Base-by-base conservation (phyloP, 2,113 vertebrate genomes). In the Bufo bufo region DNA sequence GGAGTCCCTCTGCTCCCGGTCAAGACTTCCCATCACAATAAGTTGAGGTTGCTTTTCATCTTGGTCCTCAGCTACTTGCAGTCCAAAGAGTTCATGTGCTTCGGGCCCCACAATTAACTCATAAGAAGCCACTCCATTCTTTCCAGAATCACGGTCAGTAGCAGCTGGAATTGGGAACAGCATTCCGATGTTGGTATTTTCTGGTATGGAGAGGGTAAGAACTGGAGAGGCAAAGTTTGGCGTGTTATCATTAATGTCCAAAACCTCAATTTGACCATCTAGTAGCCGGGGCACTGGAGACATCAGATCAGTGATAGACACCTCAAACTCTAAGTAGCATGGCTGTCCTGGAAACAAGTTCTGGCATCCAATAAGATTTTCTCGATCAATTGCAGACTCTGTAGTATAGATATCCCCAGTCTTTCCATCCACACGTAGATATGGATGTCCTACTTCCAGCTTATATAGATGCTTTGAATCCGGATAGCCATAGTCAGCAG, bases 361-460 rank as follows among this genome's bases (percentile, higher is more conserved):
- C 87, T 97, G 97, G 90, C 97, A 99, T 89, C 99, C 97, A 0
- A 92, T 94, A 88, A 99, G 94, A 45, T 81, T 96, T 95, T 99
- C 98, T 0, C 98, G 95, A 93, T 99, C 97, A 0, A 99, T 97
- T 87, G 98, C 95, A 85, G 95, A 94, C 91, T 99, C 98, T 0
- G 98, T 99, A 90, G 98, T 99, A 92, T 97, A 99, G 92, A 99
- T 98, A 92, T 99, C 97, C 0, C 98, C 98, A 0, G 97, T 99
- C 90, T 97, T 98, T 89, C 97, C 96, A 0, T 99, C 98, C 90
- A 99, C 98, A 2, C 98, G 95, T 45, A 99, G 94, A 92, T 97
- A 98, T 0, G 97, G 98, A 16, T 95, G 90, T 33, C 98, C 98
- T 85, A 99, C 95, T 91, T 99, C 98, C 78, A 99, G 95, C 93